Base-by-base conservation (phyloP, 2,888 invertebrate genomes). In the Keiferia lycopersicella region DNA sequence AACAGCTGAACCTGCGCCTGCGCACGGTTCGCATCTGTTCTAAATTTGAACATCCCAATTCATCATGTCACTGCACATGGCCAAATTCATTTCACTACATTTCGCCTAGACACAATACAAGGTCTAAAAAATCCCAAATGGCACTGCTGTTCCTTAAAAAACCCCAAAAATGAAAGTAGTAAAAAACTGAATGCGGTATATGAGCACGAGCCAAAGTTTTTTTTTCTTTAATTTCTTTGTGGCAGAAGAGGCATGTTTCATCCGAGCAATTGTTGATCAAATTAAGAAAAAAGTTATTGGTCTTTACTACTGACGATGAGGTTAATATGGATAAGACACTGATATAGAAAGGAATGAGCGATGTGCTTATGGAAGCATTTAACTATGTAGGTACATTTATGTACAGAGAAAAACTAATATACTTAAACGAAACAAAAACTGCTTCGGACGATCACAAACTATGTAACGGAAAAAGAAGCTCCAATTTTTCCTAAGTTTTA, bases 191-290 rank as follows among this genome's bases (percentile, higher is more conserved):
- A 61, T 51, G 61, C 34, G 12, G 61, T 53, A n/a, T 76, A n/a
- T 75, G 76, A 39, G 88, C 91, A 88, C 91, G 91, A 85, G 91
- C 86, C 82, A 79, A 8, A 64, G 83, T 82, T 87, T 82, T 79
- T 84, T 82, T 87, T 81, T 79, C n/a, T 74, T 72, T 69, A 74
- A 73, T 77, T 76, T 76, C 75, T 75, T 73, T 75, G 72, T 53
- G 72, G 63, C 63, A 62, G 72, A 69, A 68, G 70, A 75, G 74
- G 74, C 76, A 78, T 78, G 79, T 75, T 82, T 81, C 81, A 81
- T 80, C 72, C 81, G 77, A 76, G 86, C 87, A 88, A 90, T 88
- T 87, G 85, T 71, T 86, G 86, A 87, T 86, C 83, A 83, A 88
- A 87, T 86, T 84, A 83, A 83, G 82, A 88, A 90, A 89, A 88